Percentiles rank a stretch among this genome's conserved stretches.
phyloP scores from a whole-genome alignment of 1,140 invertebrate genomes.

The Ips nitidus region DNA sequence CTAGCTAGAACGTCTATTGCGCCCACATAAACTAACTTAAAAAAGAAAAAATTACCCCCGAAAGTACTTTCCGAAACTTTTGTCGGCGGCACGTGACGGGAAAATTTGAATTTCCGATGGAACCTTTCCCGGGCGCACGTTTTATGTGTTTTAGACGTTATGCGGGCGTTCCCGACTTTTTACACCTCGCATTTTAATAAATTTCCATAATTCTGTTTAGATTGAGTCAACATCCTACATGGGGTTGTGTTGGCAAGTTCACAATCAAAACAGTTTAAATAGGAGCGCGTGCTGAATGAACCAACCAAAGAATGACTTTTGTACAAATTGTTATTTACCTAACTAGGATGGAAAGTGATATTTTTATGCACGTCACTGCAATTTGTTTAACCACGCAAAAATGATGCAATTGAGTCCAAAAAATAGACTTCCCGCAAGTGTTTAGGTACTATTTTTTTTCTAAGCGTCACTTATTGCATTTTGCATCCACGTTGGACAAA shows the following conservation, averaged over 20 bases:
- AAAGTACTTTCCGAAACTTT: constrained; percentile 21
- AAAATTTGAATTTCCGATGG: constrained; percentile 30
- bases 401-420: no score
- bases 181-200: constrained; percentile 31
- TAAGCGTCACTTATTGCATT: no score
- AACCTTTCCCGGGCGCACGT: constrained; percentile 9
- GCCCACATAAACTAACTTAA: constrained; percentile 2
- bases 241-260: neutral
- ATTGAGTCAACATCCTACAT: constrained; percentile 20
- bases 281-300: neutral
- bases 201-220: constrained; percentile 30
- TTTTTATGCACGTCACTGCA: no score
- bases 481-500: no score
- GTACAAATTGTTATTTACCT: no score
- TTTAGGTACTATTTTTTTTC: no score
- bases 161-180: constrained; percentile 27
- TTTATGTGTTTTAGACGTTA: constrained; percentile 29
- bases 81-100: constrained; percentile 15
- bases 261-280: neutral
- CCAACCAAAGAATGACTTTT: no score
- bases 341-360: no score
- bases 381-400: no score
- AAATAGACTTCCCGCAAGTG: no score
- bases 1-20: neutral
- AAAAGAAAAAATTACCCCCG: constrained; percentile 10